A percentile compares a stretch with the other conserved stretches of the same genome.
These are phyloP conservation scores for Silurus aristotelis DNA, from an alignment of 2,797 vertebrate genomes.

Conservation along the genomic window DNA sequence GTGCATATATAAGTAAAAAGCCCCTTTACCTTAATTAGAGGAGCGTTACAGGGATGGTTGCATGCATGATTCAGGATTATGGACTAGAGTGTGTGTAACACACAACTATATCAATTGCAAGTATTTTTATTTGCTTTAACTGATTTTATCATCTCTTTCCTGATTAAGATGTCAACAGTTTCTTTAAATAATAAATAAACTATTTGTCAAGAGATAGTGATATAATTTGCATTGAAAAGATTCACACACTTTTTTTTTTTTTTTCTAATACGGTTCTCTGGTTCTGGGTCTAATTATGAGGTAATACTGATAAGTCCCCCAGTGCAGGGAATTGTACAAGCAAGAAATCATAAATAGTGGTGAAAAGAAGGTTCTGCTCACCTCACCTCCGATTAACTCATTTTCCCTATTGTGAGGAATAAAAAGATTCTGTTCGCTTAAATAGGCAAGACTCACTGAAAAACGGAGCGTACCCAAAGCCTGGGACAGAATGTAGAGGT, in stretches of 20 bases:
- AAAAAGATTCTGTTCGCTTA: slow-evolving; percentile 27
- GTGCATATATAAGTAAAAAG: too few relatives aligned
- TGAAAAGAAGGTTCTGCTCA: background rate
- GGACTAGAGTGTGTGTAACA: background rate
- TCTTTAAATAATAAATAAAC: background rate
- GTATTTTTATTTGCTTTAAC: background rate
- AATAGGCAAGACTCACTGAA: slow-evolving; percentile 16
- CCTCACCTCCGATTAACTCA: slow-evolving; percentile 24
- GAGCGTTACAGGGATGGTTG: too few relatives aligned
- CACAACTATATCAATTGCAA: background rate
- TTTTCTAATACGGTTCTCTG: background rate
- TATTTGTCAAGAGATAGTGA: slow-evolving; percentile 34
- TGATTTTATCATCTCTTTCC: background rate
- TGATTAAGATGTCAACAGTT: background rate
- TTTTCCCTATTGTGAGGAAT: slow-evolving; percentile 19
- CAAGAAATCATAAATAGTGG: slow-evolving; percentile 2
- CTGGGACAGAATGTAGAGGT: slow-evolving; percentile 44
- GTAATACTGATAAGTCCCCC: slow-evolving; percentile 10
- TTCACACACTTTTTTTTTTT: background rate
- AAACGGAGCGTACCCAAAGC: slow-evolving; percentile 25
- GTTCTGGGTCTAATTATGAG: background rate
- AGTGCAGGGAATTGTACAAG: slow-evolving; percentile 13
- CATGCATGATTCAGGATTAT: background rate
- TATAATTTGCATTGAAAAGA: slow-evolving; percentile 26
- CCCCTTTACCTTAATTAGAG: too few relatives aligned